A percentile compares a stretch with the other conserved stretches of the same genome.
These are phyloP conservation scores for Erebia epiphron DNA, from an alignment of 2,888 invertebrate genomes.

Conservation along the genomic window DNA sequence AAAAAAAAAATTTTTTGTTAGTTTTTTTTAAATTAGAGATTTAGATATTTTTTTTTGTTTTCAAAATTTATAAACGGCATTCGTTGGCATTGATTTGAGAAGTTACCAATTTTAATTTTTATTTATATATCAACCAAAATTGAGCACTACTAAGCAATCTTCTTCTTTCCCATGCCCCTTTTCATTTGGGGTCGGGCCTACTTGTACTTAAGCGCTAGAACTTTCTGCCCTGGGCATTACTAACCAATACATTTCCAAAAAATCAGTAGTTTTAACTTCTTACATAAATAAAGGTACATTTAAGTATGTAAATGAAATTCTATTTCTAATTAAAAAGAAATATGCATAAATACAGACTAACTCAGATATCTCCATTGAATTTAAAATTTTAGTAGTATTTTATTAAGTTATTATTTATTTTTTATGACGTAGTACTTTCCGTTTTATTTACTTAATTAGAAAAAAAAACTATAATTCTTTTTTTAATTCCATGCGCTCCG, in stretches of 20 bases:
- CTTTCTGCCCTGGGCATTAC: too few species aligned
- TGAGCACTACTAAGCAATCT: neutral
- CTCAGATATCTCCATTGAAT: neutral
- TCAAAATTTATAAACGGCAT: neutral
- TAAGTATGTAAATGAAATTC: neutral
- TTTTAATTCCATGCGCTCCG: constrained; percentile 38
- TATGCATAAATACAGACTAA: neutral
- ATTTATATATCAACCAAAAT: neutral
- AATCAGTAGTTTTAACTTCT: too few species aligned
- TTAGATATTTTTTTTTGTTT: constrained; percentile 2
- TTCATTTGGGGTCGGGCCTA: too few species aligned
- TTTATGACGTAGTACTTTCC: neutral
- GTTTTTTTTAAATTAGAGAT: neutral
- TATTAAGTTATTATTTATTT: neutral
- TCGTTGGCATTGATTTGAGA: neutral
- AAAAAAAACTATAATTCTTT: constrained; percentile 20
- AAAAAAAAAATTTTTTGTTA: neutral
- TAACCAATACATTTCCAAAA: neutral
- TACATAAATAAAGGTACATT: too few species aligned
- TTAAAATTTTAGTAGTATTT: neutral
- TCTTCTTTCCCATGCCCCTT: too few species aligned
- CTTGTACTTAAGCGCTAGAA: too few species aligned
- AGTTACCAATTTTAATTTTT: neutral
- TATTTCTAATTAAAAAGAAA: neutral
- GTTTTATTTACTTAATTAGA: neutral